phyloP scores from a whole-genome alignment of 2,888 invertebrate genomes.

The Ashinkailepas kermadecensis region DNA sequence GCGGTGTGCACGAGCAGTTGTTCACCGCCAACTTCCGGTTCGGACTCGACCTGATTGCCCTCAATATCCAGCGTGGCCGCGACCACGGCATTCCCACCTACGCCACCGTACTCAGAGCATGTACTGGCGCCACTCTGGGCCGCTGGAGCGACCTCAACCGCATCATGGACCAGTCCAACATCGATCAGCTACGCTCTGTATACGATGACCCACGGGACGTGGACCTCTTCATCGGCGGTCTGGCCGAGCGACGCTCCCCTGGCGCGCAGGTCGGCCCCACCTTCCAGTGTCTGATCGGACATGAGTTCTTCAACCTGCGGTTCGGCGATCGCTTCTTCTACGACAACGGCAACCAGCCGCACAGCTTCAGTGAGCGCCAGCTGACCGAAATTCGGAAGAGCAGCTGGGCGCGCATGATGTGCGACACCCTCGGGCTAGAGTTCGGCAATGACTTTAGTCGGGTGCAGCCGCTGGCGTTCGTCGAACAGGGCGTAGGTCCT shows the following conservation, averaged over 20 bases:
- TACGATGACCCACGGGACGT: not conserved
- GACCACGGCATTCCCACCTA: constrained; percentile 31
- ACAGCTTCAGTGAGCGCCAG: constrained; percentile 48
- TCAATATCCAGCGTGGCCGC: constrained; percentile 31
- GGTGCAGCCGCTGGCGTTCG: constrained; percentile 50
- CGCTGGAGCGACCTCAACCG: not conserved
- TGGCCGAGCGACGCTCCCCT: not conserved
- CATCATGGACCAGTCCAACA: not conserved
- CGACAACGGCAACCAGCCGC: constrained; percentile 45
- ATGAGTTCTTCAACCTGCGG: constrained; percentile 66
- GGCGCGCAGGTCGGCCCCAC: not conserved
- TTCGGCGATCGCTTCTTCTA: constrained; percentile 71
- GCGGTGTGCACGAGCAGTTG: not conserved
- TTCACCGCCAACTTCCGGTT: constrained; percentile 20
- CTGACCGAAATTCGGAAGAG: constrained; percentile 53
- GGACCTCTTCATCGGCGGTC: constrained; percentile 15
- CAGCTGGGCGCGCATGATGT: constrained; percentile 59
- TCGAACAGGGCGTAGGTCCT: not conserved
- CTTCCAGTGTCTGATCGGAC: constrained; percentile 46
- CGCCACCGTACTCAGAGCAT: constrained; percentile 26
- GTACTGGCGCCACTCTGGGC: not conserved
- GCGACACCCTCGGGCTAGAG: constrained; percentile 50
- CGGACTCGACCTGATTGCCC: constrained; percentile 31
- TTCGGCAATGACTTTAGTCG: constrained; percentile 48
- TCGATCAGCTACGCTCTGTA: not conserved